A percentile compares a stretch with the other conserved stretches of the same genome.
Evolutionary conservation across 2,888 invertebrate genomes (phyloP).

Genomic region (Augiades crinisus): DNA sequence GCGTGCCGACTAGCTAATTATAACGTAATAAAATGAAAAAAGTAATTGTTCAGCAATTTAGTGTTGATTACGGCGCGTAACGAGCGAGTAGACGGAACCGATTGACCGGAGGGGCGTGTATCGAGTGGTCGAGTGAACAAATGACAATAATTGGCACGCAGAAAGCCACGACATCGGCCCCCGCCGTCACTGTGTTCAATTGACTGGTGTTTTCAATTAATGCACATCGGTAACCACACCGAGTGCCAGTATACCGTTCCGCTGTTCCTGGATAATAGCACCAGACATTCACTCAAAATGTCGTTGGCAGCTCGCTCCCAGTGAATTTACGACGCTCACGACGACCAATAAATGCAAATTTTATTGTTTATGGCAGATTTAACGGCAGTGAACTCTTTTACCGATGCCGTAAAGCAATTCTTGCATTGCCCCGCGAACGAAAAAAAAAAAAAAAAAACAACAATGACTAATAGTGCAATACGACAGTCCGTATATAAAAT

Average conservation of each 20-base stretch:
- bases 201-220: constrained; percentile 74
- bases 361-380: constrained; percentile 79
- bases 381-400: constrained; percentile 76
- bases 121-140: constrained; percentile 56
- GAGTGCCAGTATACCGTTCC: constrained; percentile 53
- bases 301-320: constrained; percentile 71
- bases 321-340: constrained; percentile 72
- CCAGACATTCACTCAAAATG: constrained; percentile 74
- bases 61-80: not conserved
- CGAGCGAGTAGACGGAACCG: constrained; percentile 5
- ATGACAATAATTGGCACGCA: constrained; percentile 68
- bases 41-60: not conserved
- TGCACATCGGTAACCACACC: constrained; percentile 62
- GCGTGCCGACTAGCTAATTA: not conserved
- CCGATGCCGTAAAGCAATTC: constrained; percentile 67
- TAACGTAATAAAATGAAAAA: not conserved
- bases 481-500: constrained; percentile 3
- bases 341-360: constrained; percentile 81
- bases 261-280: constrained; percentile 55
- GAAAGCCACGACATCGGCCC: constrained; percentile 46
- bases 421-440: constrained; percentile 52
- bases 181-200: constrained; percentile 62
- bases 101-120: constrained; percentile 40
- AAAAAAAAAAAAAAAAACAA: constrained; percentile 39
- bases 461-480: constrained; percentile 13